phyloP scores from a whole-genome alignment of 2,797 vertebrate genomes.

The Sebastes oblongus region DNA sequence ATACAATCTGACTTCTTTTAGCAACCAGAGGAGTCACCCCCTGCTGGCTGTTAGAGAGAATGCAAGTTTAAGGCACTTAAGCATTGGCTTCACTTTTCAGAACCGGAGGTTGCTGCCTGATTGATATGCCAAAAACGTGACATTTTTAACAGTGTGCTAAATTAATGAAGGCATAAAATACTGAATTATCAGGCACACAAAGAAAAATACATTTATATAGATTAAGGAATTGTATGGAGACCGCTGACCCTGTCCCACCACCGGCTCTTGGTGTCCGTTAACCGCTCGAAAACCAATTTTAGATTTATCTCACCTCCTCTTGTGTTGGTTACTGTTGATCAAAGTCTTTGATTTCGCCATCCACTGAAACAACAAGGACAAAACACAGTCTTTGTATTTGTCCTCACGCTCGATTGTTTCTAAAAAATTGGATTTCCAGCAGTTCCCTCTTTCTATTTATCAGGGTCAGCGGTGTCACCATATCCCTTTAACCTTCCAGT shows the following conservation, averaged over 20 bases:
- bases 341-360: conserved; percentile 1
- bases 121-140: not conserved
- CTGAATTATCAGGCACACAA: not conserved
- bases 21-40: no score
- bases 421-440: conserved; percentile 20
- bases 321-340: not conserved
- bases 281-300: not conserved
- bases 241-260: not conserved
- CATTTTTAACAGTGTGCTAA: not conserved
- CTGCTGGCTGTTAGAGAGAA: no score
- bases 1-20: no score
- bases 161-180: not conserved
- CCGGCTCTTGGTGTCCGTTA: not conserved
- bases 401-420: not conserved
- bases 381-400: not conserved
- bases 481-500: conserved; percentile 26
- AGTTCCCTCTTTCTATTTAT: not conserved
- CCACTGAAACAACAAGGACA: not conserved
- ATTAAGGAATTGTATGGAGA: not conserved
- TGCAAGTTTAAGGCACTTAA: rapidly evolving
- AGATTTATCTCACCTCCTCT: not conserved
- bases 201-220: not conserved
- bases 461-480: conserved; percentile 15
- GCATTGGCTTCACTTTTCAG: no score
- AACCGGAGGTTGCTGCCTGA: no score